Percentiles rank a stretch among this genome's conserved stretches.
Evolutionary conservation across 2,113 vertebrate genomes (phyloP).

Genomic region (Felis catus): DNA sequence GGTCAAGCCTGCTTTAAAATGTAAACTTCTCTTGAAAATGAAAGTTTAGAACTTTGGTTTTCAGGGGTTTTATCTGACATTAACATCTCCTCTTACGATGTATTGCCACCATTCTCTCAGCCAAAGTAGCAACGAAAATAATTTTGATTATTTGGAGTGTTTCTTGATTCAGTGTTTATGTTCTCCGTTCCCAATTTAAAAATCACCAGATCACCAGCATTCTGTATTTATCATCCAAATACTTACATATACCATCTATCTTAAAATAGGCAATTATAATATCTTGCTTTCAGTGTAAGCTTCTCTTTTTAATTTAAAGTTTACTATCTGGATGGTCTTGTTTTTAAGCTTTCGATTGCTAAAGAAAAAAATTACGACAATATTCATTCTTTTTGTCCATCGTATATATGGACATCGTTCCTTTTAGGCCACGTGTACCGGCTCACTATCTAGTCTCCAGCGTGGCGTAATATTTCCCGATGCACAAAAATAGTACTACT

Average conservation of each 20-base stretch:
- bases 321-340: background rate
- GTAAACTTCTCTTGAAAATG: background rate
- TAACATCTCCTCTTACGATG: background rate
- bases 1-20: background rate
- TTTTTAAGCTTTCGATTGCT: background rate
- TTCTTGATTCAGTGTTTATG: background rate
- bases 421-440: rapidly evolving
- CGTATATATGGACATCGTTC: rapidly evolving
- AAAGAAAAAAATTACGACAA: rapidly evolving
- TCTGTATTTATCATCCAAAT: background rate
- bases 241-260: too few species aligned
- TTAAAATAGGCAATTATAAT: background rate
- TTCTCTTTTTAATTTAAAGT: background rate
- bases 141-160: background rate
- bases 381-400: background rate
- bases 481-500: rapidly evolving
- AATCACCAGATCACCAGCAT: background rate
- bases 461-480: rapidly evolving
- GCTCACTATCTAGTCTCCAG: rapidly evolving
- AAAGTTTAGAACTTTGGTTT: background rate
- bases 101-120: background rate
- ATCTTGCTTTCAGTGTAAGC: background rate
- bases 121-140: background rate
- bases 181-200: background rate
- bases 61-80: background rate